Evolutionary conservation across 1,140 invertebrate species (phyloP).

Genomic region (Tachypleus tridentatus): DNA sequence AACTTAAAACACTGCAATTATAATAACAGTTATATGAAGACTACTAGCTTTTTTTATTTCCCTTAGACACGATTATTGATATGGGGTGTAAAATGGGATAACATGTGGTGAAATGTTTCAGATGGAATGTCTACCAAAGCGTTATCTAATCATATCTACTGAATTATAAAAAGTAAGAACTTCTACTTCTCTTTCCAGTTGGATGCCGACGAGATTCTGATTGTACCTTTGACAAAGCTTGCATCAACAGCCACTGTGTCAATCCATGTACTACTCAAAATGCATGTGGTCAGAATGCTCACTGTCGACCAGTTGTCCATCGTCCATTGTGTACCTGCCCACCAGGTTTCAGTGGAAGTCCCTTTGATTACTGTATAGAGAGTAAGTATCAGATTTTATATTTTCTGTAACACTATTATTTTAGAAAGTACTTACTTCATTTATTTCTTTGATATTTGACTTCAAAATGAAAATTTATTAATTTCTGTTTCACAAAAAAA

Average conservation of each 20-base stretch:
- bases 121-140: not conserved
- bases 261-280: conserved; percentile 34
- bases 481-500: no score
- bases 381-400: conserved; percentile 7
- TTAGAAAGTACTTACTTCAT: no score
- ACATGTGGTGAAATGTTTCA: no score
- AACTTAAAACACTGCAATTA: no score
- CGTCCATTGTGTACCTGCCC: conserved; percentile 65
- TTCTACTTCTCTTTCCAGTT: conserved; percentile 13
- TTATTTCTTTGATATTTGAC: no score
- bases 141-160: conserved; percentile 1
- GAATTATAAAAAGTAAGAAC: no score
- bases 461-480: no score
- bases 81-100: no score
- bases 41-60: no score
- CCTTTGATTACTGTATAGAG: conserved; percentile 46
- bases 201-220: conserved; percentile 39
- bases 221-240: conserved; percentile 59
- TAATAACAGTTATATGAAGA: no score
- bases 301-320: conserved; percentile 65
- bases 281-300: conserved; percentile 68
- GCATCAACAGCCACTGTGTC: conserved; percentile 63
- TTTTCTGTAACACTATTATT: no score
- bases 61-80: no score
- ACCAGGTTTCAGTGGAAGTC: conserved; percentile 65